phyloP scores from a whole-genome alignment of 2,113 vertebrate species.

The Heliornis fulica region DNA sequence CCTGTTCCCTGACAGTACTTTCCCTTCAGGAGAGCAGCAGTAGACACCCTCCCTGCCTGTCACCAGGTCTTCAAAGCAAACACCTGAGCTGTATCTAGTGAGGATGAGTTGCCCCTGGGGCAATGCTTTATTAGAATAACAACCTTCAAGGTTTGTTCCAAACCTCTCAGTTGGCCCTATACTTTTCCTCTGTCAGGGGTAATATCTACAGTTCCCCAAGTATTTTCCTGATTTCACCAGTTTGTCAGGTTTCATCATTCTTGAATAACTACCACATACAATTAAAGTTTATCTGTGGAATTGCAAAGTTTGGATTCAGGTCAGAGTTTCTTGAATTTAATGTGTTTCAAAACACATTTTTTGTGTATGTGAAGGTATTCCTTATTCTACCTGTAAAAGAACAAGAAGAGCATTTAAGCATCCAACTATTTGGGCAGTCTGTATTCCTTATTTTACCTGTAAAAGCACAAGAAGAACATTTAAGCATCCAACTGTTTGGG shows the following conservation, averaged over 20 bases:
- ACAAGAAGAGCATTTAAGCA: not conserved
- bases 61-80: not conserved
- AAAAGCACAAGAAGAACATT: too few relatives aligned
- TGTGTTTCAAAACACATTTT: not conserved
- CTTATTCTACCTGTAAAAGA: not conserved
- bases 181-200: accelerated
- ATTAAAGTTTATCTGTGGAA: not conserved
- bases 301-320: not conserved
- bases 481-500: too few relatives aligned
- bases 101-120: not conserved
- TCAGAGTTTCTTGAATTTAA: not conserved
- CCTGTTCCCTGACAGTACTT: accelerated
- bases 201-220: accelerated
- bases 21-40: not conserved
- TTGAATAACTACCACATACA: not conserved
- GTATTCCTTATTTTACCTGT: too few relatives aligned
- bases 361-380: not conserved
- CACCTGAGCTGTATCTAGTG: not conserved
- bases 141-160: not conserved
- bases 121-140: not conserved
- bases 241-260: not conserved
- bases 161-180: accelerated
- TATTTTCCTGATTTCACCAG: not conserved
- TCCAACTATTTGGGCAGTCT: too few relatives aligned
- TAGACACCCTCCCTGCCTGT: not conserved